phyloP scores from a whole-genome alignment of 2,113 vertebrate genomes.

The Chaenogobius annularis region DNA sequence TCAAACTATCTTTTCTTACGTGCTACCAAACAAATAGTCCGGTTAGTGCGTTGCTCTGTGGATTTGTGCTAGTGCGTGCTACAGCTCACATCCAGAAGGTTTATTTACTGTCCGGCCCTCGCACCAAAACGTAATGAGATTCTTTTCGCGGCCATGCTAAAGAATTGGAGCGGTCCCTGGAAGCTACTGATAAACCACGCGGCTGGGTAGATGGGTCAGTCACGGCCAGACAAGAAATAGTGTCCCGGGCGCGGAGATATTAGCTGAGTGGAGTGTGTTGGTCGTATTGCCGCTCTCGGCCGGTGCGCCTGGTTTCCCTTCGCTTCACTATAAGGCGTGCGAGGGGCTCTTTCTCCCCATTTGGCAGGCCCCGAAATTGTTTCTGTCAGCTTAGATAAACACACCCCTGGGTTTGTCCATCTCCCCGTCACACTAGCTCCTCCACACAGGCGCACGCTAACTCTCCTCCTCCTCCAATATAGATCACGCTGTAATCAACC shows the following conservation, averaged over 20 bases:
- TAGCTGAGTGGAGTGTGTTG: constrained; percentile 22
- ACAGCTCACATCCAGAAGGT: not conserved
- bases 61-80: not conserved
- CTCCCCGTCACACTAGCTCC: constrained; percentile 31
- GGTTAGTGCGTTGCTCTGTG: not conserved
- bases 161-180: constrained; percentile 4
- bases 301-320: constrained; percentile 51
- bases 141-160: not conserved
- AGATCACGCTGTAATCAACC: constrained; percentile 48
- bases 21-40: constrained; percentile 8
- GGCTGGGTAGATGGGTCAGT: not conserved
- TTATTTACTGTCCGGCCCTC: constrained; percentile 2
- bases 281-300: constrained; percentile 35
- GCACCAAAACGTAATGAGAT: not conserved
- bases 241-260: constrained; percentile 13
- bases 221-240: constrained; percentile 15
- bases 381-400: constrained; percentile 78
- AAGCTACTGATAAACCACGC: not conserved
- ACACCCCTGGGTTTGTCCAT: constrained; percentile 64
- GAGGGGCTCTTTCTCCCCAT: constrained; percentile 49
- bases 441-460: constrained; percentile 20
- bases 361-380: constrained; percentile 74
- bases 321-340: constrained; percentile 47
- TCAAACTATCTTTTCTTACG: not conserved
- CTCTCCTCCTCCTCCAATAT: constrained; percentile 4